Evolutionary conservation across 2,113 vertebrate genomes (phyloP).

Genomic region (Tautogolabrus adspersus): DNA sequence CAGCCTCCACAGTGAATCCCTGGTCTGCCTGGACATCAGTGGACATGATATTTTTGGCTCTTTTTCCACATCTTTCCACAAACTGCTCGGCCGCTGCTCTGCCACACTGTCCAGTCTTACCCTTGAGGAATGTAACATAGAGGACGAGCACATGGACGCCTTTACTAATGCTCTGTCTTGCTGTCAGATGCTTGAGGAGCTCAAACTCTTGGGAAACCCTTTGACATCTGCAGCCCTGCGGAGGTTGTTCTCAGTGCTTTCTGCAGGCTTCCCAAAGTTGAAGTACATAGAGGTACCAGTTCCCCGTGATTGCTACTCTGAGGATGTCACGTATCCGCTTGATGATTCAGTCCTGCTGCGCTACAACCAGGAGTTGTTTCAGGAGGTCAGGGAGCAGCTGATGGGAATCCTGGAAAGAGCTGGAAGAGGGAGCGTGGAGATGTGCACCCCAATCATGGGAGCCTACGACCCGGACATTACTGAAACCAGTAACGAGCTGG

Average conservation of each 20-base stretch:
- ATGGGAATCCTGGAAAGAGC: conserved; percentile 83
- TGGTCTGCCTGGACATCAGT: conserved; percentile 91
- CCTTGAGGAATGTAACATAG: conserved; percentile 91
- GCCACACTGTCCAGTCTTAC: conserved; percentile 83
- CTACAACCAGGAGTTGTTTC: conserved; percentile 88
- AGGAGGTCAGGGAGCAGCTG: conserved; percentile 83
- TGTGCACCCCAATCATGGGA: conserved; percentile 89
- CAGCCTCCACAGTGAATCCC: conserved; percentile 87
- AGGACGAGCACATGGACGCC: conserved; percentile 85
- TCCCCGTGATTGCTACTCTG: conserved; percentile 92
- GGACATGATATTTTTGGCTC: conserved; percentile 86
- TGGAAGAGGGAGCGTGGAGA: conserved; percentile 84
- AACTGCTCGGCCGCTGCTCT: conserved; percentile 88
- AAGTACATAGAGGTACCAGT: conserved; percentile 91
- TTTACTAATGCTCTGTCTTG: conserved; percentile 82
- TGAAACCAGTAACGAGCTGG: conserved; percentile 93
- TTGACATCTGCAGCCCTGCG: conserved; percentile 83
- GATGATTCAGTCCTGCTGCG: conserved; percentile 84
- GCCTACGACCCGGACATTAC: conserved; percentile 90
- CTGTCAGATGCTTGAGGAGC: conserved; percentile 86
- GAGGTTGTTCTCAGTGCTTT: conserved; percentile 84
- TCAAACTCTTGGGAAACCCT: conserved; percentile 93
- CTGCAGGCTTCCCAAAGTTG: conserved; percentile 82
- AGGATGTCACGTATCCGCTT: conserved; percentile 86
- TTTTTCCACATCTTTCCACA: conserved; percentile 87